Percentiles rank a stretch among this genome's conserved stretches.
These are phyloP conservation scores for Kradibia gibbosae DNA, from an alignment of 1,140 invertebrate species.

Conservation along the genomic window DNA sequence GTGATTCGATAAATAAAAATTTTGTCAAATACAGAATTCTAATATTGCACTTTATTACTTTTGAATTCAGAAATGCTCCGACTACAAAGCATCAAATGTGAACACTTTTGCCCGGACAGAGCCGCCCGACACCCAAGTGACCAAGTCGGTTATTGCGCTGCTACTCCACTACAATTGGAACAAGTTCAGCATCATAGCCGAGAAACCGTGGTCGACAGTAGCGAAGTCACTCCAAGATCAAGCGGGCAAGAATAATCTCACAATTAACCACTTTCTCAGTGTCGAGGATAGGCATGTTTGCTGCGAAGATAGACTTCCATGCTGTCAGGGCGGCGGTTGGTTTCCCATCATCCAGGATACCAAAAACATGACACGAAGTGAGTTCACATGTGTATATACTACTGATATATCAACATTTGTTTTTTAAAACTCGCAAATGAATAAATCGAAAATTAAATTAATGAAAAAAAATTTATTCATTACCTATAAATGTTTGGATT, in stretches of 20 bases:
- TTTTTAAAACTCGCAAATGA: background rate
- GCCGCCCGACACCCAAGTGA: conserved; percentile 94
- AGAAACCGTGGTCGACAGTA: conserved; percentile 85
- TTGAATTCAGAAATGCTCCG: conserved; percentile 88
- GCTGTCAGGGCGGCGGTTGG: conserved; percentile 85
- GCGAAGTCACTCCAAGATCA: conserved; percentile 82
- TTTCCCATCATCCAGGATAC: conserved; percentile 90
- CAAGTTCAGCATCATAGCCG: conserved; percentile 94
- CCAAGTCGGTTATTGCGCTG: conserved; percentile 92
- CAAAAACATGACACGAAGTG: conserved; percentile 90
- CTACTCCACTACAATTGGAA: conserved; percentile 93
- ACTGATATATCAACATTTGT: background rate
- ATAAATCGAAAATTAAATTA: no score
- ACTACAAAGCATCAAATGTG: conserved; percentile 88
- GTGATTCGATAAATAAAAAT: background rate
- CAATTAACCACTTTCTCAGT: conserved; percentile 81
- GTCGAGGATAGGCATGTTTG: conserved; percentile 82
- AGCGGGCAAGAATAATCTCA: conserved; percentile 83
- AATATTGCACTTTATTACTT: background rate
- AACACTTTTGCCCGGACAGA: conserved; percentile 95
- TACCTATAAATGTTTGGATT: no score
- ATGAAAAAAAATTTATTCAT: no score
- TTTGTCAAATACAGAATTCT: background rate
- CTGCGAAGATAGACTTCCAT: conserved; percentile 80
- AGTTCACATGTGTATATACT: conserved; percentile 60